Evolutionary conservation across 2,888 invertebrate species (phyloP).

Genomic region (Iselma pallidipennis): DNA sequence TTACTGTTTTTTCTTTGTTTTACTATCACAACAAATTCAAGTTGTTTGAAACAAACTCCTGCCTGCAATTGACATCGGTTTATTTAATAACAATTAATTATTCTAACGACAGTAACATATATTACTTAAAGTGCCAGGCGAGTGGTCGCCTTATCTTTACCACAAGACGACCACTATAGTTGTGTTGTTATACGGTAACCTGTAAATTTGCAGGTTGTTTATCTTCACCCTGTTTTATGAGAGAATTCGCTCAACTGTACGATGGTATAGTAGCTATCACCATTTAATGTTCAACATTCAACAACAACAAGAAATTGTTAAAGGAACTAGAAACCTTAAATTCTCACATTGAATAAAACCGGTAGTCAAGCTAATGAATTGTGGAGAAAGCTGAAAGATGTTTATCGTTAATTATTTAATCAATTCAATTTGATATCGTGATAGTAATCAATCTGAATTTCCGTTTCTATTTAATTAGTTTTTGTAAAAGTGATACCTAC

Average conservation of each 20-base stretch:
- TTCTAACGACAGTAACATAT: constrained; percentile 7
- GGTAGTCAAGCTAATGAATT: not conserved
- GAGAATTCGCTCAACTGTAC: constrained; percentile 21
- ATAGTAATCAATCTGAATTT: not conserved
- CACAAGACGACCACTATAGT: constrained; percentile 19
- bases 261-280: constrained; percentile 12
- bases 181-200: constrained; percentile 16
- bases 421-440: not conserved
- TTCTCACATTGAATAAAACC: not conserved
- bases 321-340: constrained; percentile 17
- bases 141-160: constrained; percentile 18
- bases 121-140: constrained; percentile 16
- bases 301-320: constrained; percentile 29
- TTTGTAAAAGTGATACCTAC: not conserved
- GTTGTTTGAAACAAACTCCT: no score
- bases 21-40: no score
- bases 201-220: constrained; percentile 32
- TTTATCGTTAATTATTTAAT: not conserved
- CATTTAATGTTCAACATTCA: constrained; percentile 29
- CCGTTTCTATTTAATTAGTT: not conserved
- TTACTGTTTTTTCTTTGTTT: no score
- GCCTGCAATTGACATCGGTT: not conserved
- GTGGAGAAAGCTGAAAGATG: not conserved
- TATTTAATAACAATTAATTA: constrained; percentile 7
- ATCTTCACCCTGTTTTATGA: constrained; percentile 26